Evolutionary conservation across 2,113 vertebrate species (phyloP).

Genomic region (Erinaceus europaeus): DNA sequence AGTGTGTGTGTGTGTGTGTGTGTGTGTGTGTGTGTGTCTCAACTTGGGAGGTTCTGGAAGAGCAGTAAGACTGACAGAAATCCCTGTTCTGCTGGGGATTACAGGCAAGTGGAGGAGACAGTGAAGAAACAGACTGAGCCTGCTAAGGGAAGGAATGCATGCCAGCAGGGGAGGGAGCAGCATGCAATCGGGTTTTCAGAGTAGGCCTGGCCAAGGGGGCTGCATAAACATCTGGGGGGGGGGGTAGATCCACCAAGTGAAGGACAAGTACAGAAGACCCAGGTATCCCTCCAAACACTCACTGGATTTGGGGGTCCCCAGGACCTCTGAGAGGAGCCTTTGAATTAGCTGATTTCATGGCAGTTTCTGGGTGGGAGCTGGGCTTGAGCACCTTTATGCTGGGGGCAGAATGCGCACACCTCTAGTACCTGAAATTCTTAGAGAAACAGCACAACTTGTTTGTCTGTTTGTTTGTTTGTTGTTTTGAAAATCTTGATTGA

Average conservation of each 20-base stretch:
- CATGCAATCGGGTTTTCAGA: too few species aligned
- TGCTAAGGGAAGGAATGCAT: too few species aligned
- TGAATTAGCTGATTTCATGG: not conserved
- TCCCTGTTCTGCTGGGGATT: not conserved
- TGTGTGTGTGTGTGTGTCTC: too few species aligned
- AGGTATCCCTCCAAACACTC: not conserved
- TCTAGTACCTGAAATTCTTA: too few species aligned
- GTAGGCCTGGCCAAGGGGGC: too few species aligned
- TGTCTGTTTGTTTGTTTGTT: too few species aligned
- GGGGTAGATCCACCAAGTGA: not conserved
- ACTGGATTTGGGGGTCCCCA: not conserved
- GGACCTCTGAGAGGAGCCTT: not conserved
- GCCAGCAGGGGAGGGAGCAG: too few species aligned
- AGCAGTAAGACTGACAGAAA: not conserved
- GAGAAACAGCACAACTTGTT: too few species aligned
- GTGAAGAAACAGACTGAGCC: not conserved
- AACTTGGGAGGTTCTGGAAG: too few species aligned
- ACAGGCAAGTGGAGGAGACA: accelerated
- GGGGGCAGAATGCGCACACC: not conserved
- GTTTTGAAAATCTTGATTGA: too few species aligned
- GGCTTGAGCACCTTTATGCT: not conserved
- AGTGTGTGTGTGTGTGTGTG: too few species aligned
- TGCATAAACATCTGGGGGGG: not conserved
- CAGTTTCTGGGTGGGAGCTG: accelerated
- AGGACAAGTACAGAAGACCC: not conserved